phyloP scores from a whole-genome alignment of 2,113 vertebrate genomes.

The Nanorana parkeri region DNA sequence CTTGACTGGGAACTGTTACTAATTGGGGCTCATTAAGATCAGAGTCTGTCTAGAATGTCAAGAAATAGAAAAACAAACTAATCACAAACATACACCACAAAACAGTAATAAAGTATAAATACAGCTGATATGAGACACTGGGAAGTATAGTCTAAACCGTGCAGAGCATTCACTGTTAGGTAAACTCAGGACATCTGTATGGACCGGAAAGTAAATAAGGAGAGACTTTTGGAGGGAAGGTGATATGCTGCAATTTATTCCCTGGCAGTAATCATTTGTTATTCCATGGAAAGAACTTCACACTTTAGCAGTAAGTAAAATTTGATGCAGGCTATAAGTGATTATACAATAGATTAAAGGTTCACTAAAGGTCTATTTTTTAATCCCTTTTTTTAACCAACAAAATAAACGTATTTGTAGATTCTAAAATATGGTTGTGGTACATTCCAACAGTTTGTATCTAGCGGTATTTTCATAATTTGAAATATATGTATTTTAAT shows the following conservation, averaged over 20 bases:
- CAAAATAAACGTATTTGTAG: background rate
- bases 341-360: background rate
- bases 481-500: no score
- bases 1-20: constrained; percentile 49
- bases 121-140: constrained; percentile 29
- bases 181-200: constrained; percentile 56
- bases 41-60: constrained; percentile 44
- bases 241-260: constrained; percentile 53
- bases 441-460: no score
- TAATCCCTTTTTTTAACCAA: background rate
- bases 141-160: constrained; percentile 48
- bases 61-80: constrained; percentile 54
- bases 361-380: background rate
- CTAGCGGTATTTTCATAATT: no score
- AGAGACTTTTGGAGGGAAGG: constrained; percentile 41
- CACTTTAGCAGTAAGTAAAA: constrained; percentile 42
- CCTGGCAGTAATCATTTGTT: constrained; percentile 49
- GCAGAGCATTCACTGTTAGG: constrained; percentile 36
- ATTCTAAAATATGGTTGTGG: no score
- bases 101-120: constrained; percentile 51
- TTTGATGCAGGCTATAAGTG: constrained; percentile 10
- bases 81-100: constrained; percentile 48
- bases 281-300: constrained; percentile 39
- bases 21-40: constrained; percentile 50
- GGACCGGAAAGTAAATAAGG: constrained; percentile 52